phyloP scores from a whole-genome alignment of 2,888 invertebrate species.

The Eledone cirrhosa region DNA sequence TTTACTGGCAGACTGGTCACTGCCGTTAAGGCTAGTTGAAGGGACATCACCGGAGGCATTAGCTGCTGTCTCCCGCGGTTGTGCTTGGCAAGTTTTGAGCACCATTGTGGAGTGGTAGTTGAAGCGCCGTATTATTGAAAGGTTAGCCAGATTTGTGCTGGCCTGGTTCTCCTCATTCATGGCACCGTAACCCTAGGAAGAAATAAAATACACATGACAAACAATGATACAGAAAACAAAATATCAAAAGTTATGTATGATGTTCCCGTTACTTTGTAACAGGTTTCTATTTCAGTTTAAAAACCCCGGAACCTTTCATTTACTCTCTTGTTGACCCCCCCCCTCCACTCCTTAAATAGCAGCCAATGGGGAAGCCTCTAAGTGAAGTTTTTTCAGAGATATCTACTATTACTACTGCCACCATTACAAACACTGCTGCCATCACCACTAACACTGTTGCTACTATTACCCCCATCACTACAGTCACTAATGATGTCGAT shows the following conservation, averaged over 20 bases:
- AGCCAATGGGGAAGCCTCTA: too few species aligned
- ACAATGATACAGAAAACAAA: too few species aligned
- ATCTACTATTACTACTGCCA: too few species aligned
- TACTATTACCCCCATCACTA: too few species aligned
- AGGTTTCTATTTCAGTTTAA: not conserved
- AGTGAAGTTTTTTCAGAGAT: too few species aligned
- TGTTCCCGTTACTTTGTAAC: not conserved
- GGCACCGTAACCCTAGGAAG: slow-evolving; percentile 52
- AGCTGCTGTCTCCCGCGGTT: not conserved
- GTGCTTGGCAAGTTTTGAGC: slow-evolving; percentile 67
- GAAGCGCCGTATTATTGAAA: slow-evolving; percentile 87
- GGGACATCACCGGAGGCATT: not conserved
- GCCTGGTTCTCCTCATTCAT: slow-evolving; percentile 44
- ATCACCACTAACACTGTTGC: too few species aligned
- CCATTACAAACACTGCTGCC: too few species aligned
- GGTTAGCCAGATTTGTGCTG: slow-evolving; percentile 47
- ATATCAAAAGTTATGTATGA: not conserved
- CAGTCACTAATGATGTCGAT: too few species aligned
- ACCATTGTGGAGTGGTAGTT: slow-evolving; percentile 99
- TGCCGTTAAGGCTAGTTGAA: not conserved
- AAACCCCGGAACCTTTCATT: too few species aligned
- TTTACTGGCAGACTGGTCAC: slow-evolving; percentile 7
- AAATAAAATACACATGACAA: not conserved
- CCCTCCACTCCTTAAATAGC: too few species aligned
- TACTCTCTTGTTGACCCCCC: too few species aligned